These are phyloP conservation scores for Blastobasis adustella DNA, from an alignment of 2,888 invertebrate genomes.

Conservation along the genomic window DNA sequence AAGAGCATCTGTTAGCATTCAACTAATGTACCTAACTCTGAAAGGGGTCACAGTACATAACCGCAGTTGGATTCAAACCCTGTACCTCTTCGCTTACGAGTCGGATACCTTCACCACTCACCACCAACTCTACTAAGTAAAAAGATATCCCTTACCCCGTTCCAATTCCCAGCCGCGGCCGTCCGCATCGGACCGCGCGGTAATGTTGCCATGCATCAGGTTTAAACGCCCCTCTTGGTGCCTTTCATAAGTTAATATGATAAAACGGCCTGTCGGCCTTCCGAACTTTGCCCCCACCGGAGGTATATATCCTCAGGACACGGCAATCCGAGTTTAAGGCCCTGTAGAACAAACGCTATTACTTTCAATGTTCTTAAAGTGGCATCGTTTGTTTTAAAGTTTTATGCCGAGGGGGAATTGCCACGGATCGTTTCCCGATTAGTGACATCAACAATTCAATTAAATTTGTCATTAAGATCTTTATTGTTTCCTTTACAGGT, in stretches of 20 bases:
- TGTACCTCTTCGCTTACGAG: too few species aligned
- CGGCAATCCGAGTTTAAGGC: neutral
- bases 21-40: too few species aligned
- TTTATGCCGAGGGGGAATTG: neutral
- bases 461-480: too few species aligned
- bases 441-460: too few species aligned
- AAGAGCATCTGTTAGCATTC: too few species aligned
- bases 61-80: too few species aligned
- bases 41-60: too few species aligned
- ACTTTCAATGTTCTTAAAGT: neutral
- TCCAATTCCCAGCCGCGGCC: neutral
- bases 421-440: too few species aligned
- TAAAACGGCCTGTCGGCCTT: constrained; percentile 17
- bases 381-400: neutral
- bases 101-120: too few species aligned
- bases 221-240: constrained; percentile 34
- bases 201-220: constrained; percentile 33
- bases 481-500: too few species aligned
- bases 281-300: constrained; percentile 16
- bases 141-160: constrained; percentile 3
- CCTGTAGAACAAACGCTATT: neutral
- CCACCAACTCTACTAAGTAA: too few species aligned
- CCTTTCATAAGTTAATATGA: constrained; percentile 33
- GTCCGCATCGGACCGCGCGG: constrained; percentile 21
- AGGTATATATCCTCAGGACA: constrained; percentile 23